Evolutionary conservation across 2,113 vertebrate species (phyloP), one percentile per base, ranked within the genome.

Genomic region (Phrynosoma platyrhinos): DNA sequence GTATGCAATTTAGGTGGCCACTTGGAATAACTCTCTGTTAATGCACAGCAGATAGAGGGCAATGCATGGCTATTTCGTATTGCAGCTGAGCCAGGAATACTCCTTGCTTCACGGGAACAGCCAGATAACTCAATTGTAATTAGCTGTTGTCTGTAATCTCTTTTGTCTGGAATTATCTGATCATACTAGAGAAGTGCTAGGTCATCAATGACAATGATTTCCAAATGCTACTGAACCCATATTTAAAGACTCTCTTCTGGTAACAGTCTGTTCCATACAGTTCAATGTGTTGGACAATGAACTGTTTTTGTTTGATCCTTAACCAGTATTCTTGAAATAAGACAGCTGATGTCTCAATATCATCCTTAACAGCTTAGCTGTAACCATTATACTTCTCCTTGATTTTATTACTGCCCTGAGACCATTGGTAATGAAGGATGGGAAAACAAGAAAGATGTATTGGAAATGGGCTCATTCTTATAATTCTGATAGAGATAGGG

Each of bases 21-120:
- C 4, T 87, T 66, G 69, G 62, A 75, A 81, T 30, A 32, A 82
- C 16, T 52, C 4, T 75, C 1, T 80, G 64, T 18, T 36, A 5
- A 23, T 72, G 86, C 82, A 68, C 62, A 74, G 72, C 14, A 83
- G 42, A 77, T 58, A 32, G 62, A 82, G 12, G 25, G 58, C 69
- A 91, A 52, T 23, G 8, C 79, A 82, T 87, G 82, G 42, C 62
- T 82, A 82, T 80, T 87, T 74, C 74, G 55, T 58, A n/a, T 52
- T 58, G 27, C 69, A 64, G 69, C 86, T 64, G 69, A 13, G 62
- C 36, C 68, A 75, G 62, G 30, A 18, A 16, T 82, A 82, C 30
- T 58, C 20, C 58, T 79, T n/a, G 55, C 69, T 75, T 82, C 69
- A 47, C 62, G 32, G 10, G 30, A 75, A 32, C 12, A 18, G 53